phyloP scores from a whole-genome alignment of 2,888 invertebrate species.

The Bellardia pandia region DNA sequence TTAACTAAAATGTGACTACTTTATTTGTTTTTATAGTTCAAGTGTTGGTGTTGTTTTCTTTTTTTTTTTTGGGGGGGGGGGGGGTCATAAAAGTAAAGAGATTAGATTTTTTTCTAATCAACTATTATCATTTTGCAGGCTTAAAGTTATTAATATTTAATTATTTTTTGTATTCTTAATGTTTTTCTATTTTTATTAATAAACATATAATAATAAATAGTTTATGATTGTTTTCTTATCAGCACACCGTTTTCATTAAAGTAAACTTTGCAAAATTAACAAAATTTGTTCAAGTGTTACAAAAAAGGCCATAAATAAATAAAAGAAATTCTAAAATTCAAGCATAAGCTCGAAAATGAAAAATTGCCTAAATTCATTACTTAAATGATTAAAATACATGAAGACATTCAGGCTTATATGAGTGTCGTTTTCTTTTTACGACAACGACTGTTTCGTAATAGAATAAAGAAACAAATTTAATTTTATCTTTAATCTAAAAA shows the following conservation, averaged over 20 bases:
- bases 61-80: background rate
- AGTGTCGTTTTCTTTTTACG: no score
- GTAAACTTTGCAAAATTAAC: background rate
- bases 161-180: constrained; percentile 1
- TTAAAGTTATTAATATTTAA: background rate
- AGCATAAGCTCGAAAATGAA: no score
- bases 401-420: no score
- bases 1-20: constrained; percentile 21
- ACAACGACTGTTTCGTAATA: no score
- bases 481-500: no score
- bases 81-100: background rate
- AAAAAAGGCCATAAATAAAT: no score
- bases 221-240: constrained; percentile 16
- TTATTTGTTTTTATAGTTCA: background rate
- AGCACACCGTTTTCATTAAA: constrained; percentile 7
- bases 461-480: no score
- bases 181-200: background rate
- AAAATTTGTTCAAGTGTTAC: no score
- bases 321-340: no score
- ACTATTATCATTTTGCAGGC: background rate
- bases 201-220: background rate
- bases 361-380: no score
- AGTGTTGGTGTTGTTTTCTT: background rate
- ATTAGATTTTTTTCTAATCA: constrained; percentile 10
- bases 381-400: no score